Base-by-base conservation (phyloP, 2,888 invertebrate genomes). In the Drosophila macrothrix region DNA sequence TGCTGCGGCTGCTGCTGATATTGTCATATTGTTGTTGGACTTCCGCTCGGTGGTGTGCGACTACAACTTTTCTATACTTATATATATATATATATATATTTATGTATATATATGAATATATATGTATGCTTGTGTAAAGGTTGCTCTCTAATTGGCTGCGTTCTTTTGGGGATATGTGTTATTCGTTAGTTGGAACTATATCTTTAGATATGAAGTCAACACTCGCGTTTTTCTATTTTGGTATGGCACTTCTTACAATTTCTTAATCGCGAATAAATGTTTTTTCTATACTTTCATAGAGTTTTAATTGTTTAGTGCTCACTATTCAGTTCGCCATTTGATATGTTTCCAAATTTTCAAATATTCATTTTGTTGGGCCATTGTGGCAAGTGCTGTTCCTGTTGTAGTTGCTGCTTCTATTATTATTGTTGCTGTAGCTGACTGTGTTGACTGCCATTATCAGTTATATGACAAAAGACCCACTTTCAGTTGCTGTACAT, bases 281-380 rank as follows among this genome's bases (percentile, higher is more conserved):
- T 69, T 50, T 64, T 22, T 50, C 14, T 28, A 53, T 12, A 55
- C 61, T 54, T 72, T 50, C 70, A 9, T 50, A 14, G 68, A 29
- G 10, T 29, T 46, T 43, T 35, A 68, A 41, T 61, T 65, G 71
- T 55, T 59, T 62, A 49, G 4, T 46, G 52, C 60, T 77, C 50
- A 54, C 14, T 64, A 53, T 73, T 82, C 90, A 87, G 82, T 88
- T 90, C 96, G 96, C 96, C 96, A 96, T 95, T 96, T 96, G 94
- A 95, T 95, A 94, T 96, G 96, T 94, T 96, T 96, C 96, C 96
- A 96, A 94, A 96, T 95, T 94, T 96, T 96, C 93, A 92, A 91
- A 85, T 92, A 93, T 86, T 93, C 92, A 92, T 83, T 82, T 83
- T 91, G 91, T 61, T 83, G 83, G 75, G 90, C 90, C 84, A 85